These are phyloP conservation scores for Anolis carolinensis DNA, from an alignment of 2,113 vertebrate genomes.

Conservation along the genomic window DNA sequence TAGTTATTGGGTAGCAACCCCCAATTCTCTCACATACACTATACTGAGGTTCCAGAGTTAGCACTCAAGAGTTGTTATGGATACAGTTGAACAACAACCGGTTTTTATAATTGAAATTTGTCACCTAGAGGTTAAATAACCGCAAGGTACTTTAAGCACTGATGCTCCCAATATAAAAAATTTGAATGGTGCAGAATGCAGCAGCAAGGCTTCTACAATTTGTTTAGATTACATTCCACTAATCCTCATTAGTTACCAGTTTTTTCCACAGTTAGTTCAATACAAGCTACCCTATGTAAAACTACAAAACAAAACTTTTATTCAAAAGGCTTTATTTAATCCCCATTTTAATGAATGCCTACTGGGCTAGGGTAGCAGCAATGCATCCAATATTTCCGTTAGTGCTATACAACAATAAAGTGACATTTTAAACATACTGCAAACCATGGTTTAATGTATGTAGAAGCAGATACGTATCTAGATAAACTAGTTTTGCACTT, in stretches of 20 bases:
- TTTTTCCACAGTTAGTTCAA: background rate
- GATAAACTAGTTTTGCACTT: background rate
- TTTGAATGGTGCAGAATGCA: background rate
- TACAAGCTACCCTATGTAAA: background rate
- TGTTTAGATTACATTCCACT: background rate
- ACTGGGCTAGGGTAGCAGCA: background rate
- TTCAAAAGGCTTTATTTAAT: background rate
- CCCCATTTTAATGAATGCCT: background rate
- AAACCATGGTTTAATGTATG: background rate
- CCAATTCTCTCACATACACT: too few relatives aligned
- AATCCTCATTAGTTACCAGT: background rate
- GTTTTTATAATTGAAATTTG: background rate
- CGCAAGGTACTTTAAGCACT: background rate
- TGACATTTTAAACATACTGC: background rate
- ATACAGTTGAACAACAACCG: background rate
- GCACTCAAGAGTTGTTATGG: background rate
- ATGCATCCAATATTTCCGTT: background rate
- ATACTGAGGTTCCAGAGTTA: background rate
- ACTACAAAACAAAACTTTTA: background rate
- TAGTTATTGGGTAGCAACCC: too few relatives aligned
- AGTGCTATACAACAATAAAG: background rate
- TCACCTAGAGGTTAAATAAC: background rate
- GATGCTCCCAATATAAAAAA: background rate
- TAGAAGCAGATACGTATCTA: background rate
- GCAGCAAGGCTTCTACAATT: background rate